Evolutionary conservation across 2,888 invertebrate species (phyloP), one percentile per base, ranked within the genome.

Genomic region (Scaptomyza parva): DNA sequence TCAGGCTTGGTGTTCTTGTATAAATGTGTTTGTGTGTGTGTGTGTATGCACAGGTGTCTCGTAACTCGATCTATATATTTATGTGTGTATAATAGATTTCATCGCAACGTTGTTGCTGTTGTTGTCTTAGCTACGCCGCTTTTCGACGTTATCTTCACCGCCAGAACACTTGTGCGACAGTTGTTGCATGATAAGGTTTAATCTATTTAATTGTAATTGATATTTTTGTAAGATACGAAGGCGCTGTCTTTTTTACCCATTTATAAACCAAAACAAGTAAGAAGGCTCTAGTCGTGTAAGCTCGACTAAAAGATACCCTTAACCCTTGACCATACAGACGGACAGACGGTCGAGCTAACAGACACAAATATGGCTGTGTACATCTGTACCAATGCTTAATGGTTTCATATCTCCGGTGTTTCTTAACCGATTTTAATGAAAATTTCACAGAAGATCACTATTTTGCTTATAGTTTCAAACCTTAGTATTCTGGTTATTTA

Each of bases 141-240:
- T 58, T 61, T 61, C 52, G 63, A 44, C 50, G 59, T 64, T 58
- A 75, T 68, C 68, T 64, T 62, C 41, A 45, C 72, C 70, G 85
- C 64, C 76, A 68, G 74, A 78, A 81, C 85, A 84, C 83, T 84
- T 84, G 82, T 84, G 83, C 83, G 87, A 86, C 87, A 84, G 87
- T 86, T 86, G 85, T 84, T 86, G 83, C 83, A 84, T 84, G 83
- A 84, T 86, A 86, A 84, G 83, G 83, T 84, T 84, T 84, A 86
- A 84, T 84, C 83, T 84, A 84, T 84, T 84, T 86, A 84, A 84
- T 84, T 84, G 83, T 84, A 86, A 84, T 84, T 84, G 83, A 86
- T 84, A 84, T 84, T 84, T 84, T 84, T 74, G 66, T 85, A 81
- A 84, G 83, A 84, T 84, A 84, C 72, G 74, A 66, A 70, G 66